Evolutionary conservation across 2,888 invertebrate genomes (phyloP).

Genomic region (Torymus auratus): DNA sequence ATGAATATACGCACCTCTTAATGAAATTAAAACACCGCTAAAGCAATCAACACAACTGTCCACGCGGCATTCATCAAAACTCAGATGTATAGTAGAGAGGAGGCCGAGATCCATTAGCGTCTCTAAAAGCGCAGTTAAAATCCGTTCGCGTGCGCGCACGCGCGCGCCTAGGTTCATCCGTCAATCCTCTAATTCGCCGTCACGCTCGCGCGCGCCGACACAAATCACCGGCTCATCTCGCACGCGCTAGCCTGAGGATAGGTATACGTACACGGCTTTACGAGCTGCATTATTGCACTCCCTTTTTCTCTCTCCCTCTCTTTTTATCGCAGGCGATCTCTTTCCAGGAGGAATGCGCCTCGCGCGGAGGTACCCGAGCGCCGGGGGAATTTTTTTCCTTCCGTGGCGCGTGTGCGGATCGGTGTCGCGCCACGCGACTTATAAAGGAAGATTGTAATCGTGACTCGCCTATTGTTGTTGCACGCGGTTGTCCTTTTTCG

Average conservation of each 20-base stretch:
- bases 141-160: not conserved
- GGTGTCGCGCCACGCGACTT: constrained; percentile 23
- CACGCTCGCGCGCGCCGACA: not conserved
- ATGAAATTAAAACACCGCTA: too few species aligned
- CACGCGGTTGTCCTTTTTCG: not conserved
- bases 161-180: not conserved
- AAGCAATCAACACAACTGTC: too few species aligned
- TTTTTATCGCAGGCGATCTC: too few species aligned
- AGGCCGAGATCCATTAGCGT: not conserved
- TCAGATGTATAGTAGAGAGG: too few species aligned
- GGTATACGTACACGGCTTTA: not conserved
- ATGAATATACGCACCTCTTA: too few species aligned
- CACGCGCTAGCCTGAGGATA: not conserved
- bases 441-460: constrained; percentile 37
- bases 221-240: not conserved
- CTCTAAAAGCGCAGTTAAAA: not conserved
- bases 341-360: too few species aligned
- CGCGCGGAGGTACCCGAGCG: too few species aligned
- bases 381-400: too few species aligned
- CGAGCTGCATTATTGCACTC: not conserved
- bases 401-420: not conserved
- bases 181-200: constrained; percentile 15
- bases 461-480: constrained; percentile 25
- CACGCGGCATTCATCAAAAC: too few species aligned
- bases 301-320: not conserved